phyloP scores from a whole-genome alignment of 2,113 vertebrate genomes.

The Lasiurus borealis region DNA sequence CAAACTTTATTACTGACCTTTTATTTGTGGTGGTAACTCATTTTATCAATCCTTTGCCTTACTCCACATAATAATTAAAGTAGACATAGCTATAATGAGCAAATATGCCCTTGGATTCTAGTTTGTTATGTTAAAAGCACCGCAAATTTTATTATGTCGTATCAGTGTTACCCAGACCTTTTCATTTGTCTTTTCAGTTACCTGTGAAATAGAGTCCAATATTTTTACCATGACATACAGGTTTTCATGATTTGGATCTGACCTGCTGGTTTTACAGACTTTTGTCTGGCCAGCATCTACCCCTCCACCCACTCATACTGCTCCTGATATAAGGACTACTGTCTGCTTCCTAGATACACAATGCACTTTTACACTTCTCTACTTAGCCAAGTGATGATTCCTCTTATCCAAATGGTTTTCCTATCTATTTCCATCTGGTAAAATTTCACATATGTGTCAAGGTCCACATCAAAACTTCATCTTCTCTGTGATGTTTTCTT shows the following conservation, averaged over 20 bases:
- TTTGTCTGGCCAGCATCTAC: background rate
- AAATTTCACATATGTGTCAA: background rate
- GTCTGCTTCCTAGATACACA: background rate
- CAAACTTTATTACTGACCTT: background rate
- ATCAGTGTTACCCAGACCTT: background rate
- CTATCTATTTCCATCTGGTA: background rate
- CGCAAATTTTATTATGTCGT: background rate
- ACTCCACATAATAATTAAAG: background rate
- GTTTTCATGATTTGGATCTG: background rate
- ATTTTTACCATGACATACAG: background rate
- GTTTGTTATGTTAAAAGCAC: background rate
- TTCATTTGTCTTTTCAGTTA: background rate
- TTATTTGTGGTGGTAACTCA: background rate
- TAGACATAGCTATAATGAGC: background rate
- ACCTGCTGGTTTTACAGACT: background rate
- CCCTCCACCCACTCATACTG: background rate
- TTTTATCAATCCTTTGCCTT: background rate
- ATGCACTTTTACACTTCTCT: background rate
- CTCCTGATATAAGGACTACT: background rate
- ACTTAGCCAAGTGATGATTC: background rate
- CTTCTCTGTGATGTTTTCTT: background rate
- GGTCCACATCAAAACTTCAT: background rate
- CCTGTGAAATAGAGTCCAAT: background rate
- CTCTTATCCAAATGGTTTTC: background rate
- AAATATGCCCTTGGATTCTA: background rate